A percentile compares a stretch with the other conserved stretches of the same genome.
These are phyloP conservation scores for Sceloporus undulatus DNA, from an alignment of 2,113 vertebrate genomes.

Conservation along the genomic window DNA sequence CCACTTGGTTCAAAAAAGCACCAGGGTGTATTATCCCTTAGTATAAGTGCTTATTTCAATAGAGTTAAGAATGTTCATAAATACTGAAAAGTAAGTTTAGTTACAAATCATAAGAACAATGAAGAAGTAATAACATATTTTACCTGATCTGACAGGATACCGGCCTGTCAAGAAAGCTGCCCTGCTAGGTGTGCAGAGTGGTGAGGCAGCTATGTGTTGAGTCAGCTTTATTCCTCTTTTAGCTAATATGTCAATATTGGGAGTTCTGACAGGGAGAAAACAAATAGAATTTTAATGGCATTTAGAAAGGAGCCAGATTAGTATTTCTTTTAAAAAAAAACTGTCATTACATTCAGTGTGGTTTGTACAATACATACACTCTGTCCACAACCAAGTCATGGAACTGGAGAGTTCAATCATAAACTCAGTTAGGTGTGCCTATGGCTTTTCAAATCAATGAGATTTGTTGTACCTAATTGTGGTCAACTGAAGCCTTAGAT, in stretches of 20 bases:
- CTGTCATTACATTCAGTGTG: background rate
- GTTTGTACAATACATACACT: background rate
- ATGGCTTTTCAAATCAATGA: no score
- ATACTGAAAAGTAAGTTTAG: background rate
- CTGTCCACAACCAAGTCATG: no score
- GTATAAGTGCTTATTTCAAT: background rate
- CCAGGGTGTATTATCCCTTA: background rate
- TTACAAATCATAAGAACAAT: background rate
- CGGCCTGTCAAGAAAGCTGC: conserved; percentile 92
- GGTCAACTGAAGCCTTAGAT: no score
- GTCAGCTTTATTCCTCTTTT: conserved; percentile 84
- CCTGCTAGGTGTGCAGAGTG: conserved; percentile 90
- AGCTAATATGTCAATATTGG: conserved; percentile 86
- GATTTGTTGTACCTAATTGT: no score
- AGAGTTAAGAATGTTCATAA: background rate
- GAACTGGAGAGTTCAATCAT: no score
- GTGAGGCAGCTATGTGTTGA: conserved; percentile 88
- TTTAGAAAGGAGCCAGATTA: background rate
- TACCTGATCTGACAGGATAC: conserved; percentile 90
- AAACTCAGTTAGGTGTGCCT: no score
- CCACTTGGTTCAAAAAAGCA: background rate
- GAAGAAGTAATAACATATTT: conserved; percentile 1
- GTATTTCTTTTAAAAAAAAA: no score
- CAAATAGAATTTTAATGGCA: background rate
- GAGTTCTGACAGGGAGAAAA: conserved; percentile 79